Percentiles rank a stretch among this genome's conserved stretches.
Conservation (phyloP, 2,888 invertebrate genomes). For the Phasia obesa region DNA sequence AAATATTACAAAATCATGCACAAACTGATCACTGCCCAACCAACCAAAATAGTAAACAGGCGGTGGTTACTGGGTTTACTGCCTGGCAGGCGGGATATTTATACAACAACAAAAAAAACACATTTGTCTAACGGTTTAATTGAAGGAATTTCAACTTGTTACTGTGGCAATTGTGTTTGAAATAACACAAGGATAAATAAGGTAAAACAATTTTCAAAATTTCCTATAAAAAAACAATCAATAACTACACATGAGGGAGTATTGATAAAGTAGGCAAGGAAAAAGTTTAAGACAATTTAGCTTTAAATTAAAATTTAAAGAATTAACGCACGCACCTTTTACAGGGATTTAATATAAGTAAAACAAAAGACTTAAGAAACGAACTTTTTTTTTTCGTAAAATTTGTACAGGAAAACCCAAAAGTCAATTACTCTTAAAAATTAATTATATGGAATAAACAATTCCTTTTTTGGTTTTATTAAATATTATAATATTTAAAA, state of each 20-base stretch:
- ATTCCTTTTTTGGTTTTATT: too few relatives aligned
- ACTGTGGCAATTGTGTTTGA: slow-evolving; percentile 22
- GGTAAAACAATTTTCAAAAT: slow-evolving; percentile 15
- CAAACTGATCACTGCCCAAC: slow-evolving; percentile 29
- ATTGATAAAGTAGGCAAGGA: neutral
- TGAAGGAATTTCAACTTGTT: slow-evolving; percentile 42
- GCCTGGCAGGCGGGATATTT: neutral
- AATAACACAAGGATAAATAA: slow-evolving; percentile 32
- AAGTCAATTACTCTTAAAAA: too few relatives aligned
- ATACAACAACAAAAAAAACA: slow-evolving; percentile 22
- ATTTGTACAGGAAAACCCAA: neutral
- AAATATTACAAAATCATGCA: slow-evolving; percentile 23
- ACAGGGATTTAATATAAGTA: neutral
- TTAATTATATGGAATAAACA: too few relatives aligned
- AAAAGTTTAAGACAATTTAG: neutral
- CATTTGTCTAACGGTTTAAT: slow-evolving; percentile 56
- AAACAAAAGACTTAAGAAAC: slow-evolving; percentile 36
- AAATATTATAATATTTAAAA: too few relatives aligned
- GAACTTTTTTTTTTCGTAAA: neutral
- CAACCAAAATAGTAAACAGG: slow-evolving; percentile 28
- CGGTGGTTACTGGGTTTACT: slow-evolving; percentile 27
- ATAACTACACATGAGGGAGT: neutral
- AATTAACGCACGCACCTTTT: neutral
- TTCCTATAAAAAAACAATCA: neutral
- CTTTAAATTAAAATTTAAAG: neutral